Evolutionary conservation across 2,797 vertebrate genomes (phyloP).

Genomic region (Smutsia temminckii): DNA sequence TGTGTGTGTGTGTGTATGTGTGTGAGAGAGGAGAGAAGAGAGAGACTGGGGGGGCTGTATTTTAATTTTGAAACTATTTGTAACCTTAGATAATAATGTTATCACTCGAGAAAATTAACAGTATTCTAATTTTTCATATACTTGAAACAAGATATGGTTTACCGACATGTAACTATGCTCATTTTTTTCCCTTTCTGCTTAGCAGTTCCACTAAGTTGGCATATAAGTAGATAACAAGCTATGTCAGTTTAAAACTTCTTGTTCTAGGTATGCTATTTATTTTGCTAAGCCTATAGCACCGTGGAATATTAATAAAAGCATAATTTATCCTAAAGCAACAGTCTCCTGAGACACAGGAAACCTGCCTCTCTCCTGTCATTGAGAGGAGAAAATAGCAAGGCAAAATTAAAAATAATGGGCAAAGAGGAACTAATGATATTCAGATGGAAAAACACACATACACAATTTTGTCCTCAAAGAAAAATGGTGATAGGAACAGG

Average conservation of each 20-base stretch:
- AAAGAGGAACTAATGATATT: not conserved
- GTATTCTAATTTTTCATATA: not conserved
- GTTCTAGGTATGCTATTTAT: slow-evolving; percentile 1
- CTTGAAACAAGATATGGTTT: not conserved
- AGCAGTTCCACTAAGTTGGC: not conserved
- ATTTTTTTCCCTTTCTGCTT: not conserved
- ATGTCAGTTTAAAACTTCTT: slow-evolving; percentile 18
- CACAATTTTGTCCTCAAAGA: not conserved
- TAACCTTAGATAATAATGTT: not conserved
- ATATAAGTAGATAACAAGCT: not conserved
- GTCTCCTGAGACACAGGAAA: not conserved
- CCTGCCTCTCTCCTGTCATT: not conserved
- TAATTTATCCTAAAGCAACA: not conserved
- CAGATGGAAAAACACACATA: not conserved
- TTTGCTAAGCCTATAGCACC: slow-evolving; percentile 27
- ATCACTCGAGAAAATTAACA: not conserved
- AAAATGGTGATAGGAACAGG: not conserved
- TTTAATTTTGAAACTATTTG: not conserved
- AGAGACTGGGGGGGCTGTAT: not conserved
- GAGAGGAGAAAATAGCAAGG: not conserved
- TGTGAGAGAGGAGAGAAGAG: not conserved
- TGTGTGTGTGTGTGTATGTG: not conserved
- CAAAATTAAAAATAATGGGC: slow-evolving; percentile 13
- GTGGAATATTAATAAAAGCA: not conserved
- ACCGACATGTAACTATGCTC: not conserved